phyloP scores from a whole-genome alignment of 2,113 vertebrate species.

The Trinectes maculatus region DNA sequence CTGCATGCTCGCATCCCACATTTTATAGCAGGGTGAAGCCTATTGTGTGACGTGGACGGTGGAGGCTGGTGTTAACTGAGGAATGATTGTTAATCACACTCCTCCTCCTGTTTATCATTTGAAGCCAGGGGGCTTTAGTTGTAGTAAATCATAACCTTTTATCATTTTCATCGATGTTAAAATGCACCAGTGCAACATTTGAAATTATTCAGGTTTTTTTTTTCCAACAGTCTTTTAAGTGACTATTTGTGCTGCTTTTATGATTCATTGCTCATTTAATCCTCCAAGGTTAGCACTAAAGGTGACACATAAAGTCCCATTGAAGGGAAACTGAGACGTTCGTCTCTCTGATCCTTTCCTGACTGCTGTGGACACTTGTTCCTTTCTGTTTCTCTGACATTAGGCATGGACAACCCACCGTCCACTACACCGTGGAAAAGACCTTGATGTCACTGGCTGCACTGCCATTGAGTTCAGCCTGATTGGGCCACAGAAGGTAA shows the following conservation, averaged over 20 bases:
- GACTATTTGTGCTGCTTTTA: constrained; percentile 65
- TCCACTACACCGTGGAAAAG: constrained; percentile 47
- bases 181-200: constrained; percentile 20
- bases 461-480: constrained; percentile 51
- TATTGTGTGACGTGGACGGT: constrained; percentile 89
- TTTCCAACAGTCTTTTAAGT: constrained; percentile 52
- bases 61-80: constrained; percentile 57
- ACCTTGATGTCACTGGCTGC: constrained; percentile 60
- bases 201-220: background rate
- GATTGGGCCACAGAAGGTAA: constrained; percentile 77
- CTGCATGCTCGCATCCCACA: constrained; percentile 66
- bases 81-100: constrained; percentile 26
- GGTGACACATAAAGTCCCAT: constrained; percentile 62
- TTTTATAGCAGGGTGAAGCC: constrained; percentile 86
- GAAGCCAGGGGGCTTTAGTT: background rate
- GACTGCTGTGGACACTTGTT: constrained; percentile 63
- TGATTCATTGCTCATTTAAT: constrained; percentile 69
- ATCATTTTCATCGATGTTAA: constrained; percentile 10
- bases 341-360: constrained; percentile 65
- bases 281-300: constrained; percentile 56
- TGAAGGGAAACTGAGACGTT: constrained; percentile 75
- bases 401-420: constrained; percentile 67
- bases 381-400: constrained; percentile 65
- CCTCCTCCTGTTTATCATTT: background rate
- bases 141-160: constrained; percentile 11